Conservation (phyloP, 2,113 vertebrate species). For the Recurvirostra avosetta region DNA sequence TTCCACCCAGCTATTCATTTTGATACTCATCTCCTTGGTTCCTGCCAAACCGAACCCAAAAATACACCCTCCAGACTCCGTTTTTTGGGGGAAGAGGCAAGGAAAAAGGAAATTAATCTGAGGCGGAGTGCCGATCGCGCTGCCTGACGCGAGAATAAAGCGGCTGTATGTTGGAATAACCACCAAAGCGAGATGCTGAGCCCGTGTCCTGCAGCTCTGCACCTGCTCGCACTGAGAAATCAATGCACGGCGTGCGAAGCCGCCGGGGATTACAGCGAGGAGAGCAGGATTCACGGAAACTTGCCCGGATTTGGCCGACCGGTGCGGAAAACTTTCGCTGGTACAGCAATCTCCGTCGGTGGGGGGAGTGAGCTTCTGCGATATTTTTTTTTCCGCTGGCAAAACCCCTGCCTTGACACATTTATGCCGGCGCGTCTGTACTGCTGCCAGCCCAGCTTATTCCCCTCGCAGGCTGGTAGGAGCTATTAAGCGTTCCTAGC, state of each 20-base stretch:
- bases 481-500: slow-evolving; percentile 20
- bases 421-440: neutral
- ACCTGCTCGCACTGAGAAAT: slow-evolving; percentile 19
- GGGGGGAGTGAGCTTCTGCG: too few relatives aligned
- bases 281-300: neutral
- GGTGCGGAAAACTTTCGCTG: neutral
- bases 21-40: neutral
- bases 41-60: neutral
- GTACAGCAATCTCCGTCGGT: neutral
- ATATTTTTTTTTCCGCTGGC: neutral
- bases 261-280: neutral
- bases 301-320: neutral
- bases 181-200: neutral
- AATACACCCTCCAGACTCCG: fast-evolving
- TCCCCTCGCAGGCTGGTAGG: neutral
- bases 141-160: slow-evolving; percentile 42
- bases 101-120: neutral
- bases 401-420: neutral
- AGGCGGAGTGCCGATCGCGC: neutral
- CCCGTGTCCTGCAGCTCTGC: slow-evolving; percentile 57
- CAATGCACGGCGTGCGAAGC: neutral
- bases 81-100: neutral
- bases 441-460: neutral
- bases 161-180: slow-evolving; percentile 24
- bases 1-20: neutral